Evolutionary conservation across 2,888 invertebrate species (phyloP).

Genomic region (Drosophila neonasuta): DNA sequence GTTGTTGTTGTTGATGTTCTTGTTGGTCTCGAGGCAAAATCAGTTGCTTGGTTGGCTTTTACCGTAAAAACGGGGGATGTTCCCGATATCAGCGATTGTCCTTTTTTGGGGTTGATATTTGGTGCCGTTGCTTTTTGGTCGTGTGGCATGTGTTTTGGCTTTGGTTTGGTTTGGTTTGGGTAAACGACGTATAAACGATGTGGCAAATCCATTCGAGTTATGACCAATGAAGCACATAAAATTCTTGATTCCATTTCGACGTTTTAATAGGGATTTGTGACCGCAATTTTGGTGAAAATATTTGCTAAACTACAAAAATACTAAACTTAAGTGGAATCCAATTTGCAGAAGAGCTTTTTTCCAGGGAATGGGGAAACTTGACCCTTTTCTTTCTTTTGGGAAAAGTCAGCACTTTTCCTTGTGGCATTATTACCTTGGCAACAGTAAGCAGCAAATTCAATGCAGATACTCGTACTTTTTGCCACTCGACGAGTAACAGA

Average conservation of each 20-base stretch:
- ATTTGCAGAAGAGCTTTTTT: conserved; percentile 13
- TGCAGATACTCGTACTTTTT: conserved; percentile 17
- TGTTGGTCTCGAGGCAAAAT: conserved; percentile 15
- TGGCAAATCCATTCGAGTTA: conserved; percentile 54
- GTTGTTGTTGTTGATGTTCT: conserved; percentile 16
- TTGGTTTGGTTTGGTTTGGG: conserved; percentile 8
- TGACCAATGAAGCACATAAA: conserved; percentile 52
- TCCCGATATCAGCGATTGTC: conserved; percentile 43
- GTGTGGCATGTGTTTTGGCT: conserved; percentile 6
- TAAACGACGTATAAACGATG: conserved; percentile 66
- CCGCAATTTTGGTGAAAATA: conserved; percentile 17
- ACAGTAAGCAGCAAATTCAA: conserved; percentile 11
- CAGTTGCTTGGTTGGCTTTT: conserved; percentile 25
- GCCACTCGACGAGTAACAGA: conserved; percentile 22
- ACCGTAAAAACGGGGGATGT: conserved; percentile 47
- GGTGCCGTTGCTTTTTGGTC: background rate
- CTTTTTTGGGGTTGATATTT: conserved; percentile 45
- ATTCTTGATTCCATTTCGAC: conserved; percentile 43
- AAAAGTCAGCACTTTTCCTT: conserved; percentile 48
- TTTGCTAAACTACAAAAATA: conserved; percentile 1
- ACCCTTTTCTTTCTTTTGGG: conserved; percentile 42
- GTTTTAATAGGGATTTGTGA: conserved; percentile 36
- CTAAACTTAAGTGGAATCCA: conserved; percentile 15
- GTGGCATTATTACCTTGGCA: conserved; percentile 25
- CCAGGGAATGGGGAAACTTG: conserved; percentile 14